Percentiles rank a stretch among this genome's conserved stretches.
These are phyloP conservation scores for western clawed frog (Xenopus tropicalis) DNA, from an alignment of 2,113 vertebrate genomes.

Conservation along the genomic window DNA sequence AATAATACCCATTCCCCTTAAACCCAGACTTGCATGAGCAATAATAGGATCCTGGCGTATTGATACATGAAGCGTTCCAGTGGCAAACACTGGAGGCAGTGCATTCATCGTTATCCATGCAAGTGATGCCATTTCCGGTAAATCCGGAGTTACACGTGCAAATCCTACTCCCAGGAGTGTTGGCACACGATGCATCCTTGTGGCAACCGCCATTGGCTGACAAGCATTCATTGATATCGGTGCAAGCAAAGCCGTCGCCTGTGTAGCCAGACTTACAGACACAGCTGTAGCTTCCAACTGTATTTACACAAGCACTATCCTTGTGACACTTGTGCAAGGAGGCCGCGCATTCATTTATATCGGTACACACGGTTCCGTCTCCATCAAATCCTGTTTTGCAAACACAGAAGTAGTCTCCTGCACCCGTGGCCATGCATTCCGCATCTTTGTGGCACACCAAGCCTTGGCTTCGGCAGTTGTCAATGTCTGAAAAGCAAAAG, in stretches of 20 bases:
- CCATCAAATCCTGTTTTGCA: slow-evolving; percentile 66
- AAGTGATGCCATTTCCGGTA: slow-evolving; percentile 63
- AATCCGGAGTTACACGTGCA: slow-evolving; percentile 69
- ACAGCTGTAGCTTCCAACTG: slow-evolving; percentile 66
- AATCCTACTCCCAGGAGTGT: slow-evolving; percentile 59
- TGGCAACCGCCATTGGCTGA: slow-evolving; percentile 68
- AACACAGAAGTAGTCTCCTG: slow-evolving; percentile 52
- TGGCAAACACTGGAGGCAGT: slow-evolving; percentile 57
- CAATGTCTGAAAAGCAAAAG: slow-evolving; percentile 50
- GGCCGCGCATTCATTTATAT: slow-evolving; percentile 67
- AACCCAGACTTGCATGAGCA: slow-evolving; percentile 71
- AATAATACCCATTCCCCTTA: slow-evolving; percentile 76
- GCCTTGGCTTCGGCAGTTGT: slow-evolving; percentile 57
- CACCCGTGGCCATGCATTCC: slow-evolving; percentile 57
- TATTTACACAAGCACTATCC: slow-evolving; percentile 64
- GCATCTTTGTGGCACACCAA: slow-evolving; percentile 59
- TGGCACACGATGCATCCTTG: slow-evolving; percentile 59
- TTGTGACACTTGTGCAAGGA: slow-evolving; percentile 59
- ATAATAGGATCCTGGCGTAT: slow-evolving; percentile 68
- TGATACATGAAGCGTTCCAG: slow-evolving; percentile 76
- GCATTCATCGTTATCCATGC: slow-evolving; percentile 68
- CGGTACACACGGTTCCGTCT: slow-evolving; percentile 58
- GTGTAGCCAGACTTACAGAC: slow-evolving; percentile 61
- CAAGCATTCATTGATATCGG: slow-evolving; percentile 69
- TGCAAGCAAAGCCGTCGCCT: slow-evolving; percentile 63